Percentiles rank a stretch among this genome's conserved stretches.
phyloP scores from a whole-genome alignment of 1,140 invertebrate genomes.

The Aphis craccivora region DNA sequence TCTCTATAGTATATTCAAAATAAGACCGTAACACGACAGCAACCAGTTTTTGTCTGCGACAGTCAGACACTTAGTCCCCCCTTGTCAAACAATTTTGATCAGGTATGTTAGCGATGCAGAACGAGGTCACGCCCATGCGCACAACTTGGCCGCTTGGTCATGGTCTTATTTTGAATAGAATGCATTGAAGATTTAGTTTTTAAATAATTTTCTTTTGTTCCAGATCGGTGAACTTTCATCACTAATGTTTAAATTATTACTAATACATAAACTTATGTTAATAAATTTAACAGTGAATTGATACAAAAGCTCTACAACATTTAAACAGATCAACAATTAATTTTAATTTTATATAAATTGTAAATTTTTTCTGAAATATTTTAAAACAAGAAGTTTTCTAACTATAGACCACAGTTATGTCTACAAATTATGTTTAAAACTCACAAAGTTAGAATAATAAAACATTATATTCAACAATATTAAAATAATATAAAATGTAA shows the following conservation, averaged over 20 bases:
- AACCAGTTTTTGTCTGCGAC: no score
- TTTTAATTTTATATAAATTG: neutral
- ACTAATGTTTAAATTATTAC: neutral
- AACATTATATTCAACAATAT: neutral
- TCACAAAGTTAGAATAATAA: no score
- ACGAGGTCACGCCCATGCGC: no score
- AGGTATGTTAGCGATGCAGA: no score
- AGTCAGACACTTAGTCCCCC: no score
- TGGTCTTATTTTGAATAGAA: no score
- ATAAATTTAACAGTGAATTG: neutral
- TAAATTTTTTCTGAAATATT: neutral
- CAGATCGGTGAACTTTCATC: neutral
- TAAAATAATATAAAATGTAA: conserved; percentile 4
- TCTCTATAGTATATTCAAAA: no score
- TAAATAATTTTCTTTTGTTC: neutral
- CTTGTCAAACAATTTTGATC: no score
- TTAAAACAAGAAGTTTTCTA: neutral
- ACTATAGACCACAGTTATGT: neutral
- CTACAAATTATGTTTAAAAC: neutral
- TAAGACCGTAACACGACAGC: no score
- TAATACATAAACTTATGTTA: neutral
- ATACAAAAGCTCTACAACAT: neutral
- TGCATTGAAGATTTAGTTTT: neutral
- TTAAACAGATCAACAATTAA: neutral
- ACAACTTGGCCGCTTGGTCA: no score